A percentile compares a stretch with the other conserved stretches of the same genome.
Evolutionary conservation across 2,888 invertebrate species (phyloP).

Genomic region (Yponomeuta sedellus): DNA sequence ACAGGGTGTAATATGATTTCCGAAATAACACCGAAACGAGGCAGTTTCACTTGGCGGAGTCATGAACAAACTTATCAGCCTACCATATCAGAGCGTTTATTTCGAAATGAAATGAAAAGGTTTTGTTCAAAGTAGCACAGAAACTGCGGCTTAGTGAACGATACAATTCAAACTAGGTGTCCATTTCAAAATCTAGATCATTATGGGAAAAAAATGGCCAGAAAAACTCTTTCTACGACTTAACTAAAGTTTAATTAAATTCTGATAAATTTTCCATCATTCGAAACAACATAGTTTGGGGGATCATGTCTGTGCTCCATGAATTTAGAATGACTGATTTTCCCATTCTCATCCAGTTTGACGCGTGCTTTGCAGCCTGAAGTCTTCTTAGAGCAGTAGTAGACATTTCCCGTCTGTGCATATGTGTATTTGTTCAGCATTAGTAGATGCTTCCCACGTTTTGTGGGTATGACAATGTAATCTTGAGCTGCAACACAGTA

Average conservation of each 20-base stretch:
- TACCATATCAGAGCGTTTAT: too few species aligned
- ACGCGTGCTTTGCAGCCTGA: constrained; percentile 15
- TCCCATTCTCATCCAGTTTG: neutral
- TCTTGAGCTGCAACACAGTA: neutral
- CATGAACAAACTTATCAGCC: too few species aligned
- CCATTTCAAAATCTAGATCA: too few species aligned
- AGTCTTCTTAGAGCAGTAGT: constrained; percentile 20
- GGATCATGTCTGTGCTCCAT: neutral
- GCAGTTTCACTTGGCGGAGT: too few species aligned
- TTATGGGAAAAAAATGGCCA: too few species aligned
- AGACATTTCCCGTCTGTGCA: constrained; percentile 18
- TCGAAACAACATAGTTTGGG: neutral
- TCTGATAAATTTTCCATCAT: neutral
- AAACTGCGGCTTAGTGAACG: too few species aligned
- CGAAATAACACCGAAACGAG: too few species aligned
- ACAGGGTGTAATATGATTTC: too few species aligned
- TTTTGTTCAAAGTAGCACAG: too few species aligned
- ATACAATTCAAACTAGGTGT: too few species aligned
- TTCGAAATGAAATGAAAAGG: too few species aligned
- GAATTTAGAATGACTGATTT: neutral
- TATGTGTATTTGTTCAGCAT: constrained; percentile 1
- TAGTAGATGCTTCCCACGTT: constrained; percentile 1
- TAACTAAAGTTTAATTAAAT: neutral
- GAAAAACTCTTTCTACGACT: too few species aligned
- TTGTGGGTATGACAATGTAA: neutral